phyloP scores from a whole-genome alignment of 2,113 vertebrate genomes.

The Carlito syrichta region DNA sequence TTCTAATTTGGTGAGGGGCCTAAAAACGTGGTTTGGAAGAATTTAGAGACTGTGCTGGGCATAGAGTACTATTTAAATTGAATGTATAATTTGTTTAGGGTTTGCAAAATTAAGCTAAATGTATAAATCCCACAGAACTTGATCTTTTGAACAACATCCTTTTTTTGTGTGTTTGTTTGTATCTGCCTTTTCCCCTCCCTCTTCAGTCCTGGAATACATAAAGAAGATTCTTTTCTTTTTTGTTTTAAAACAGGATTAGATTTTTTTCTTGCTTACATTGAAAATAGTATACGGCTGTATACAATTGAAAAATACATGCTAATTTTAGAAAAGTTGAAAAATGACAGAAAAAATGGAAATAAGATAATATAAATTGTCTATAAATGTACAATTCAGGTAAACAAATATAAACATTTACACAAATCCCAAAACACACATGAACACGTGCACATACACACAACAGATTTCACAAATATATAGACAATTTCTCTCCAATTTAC shows the following conservation, averaged over 20 bases:
- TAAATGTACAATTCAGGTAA: neutral
- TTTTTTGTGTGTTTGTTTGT: neutral
- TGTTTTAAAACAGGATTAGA: neutral
- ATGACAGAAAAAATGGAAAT: neutral
- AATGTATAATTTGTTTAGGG: neutral
- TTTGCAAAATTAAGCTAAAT: neutral
- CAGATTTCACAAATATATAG: neutral
- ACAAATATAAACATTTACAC: neutral
- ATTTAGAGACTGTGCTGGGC: neutral
- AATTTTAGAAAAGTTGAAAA: neutral
- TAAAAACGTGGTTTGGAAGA: conserved; percentile 28
- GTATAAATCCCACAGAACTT: neutral
- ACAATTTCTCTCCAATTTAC: neutral
- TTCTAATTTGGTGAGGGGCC: conserved; percentile 7
- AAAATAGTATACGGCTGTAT: neutral
- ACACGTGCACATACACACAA: neutral
- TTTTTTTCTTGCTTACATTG: neutral
- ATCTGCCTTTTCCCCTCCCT: neutral
- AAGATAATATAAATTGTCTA: neutral
- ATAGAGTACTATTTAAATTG: neutral
- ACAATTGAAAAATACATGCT: neutral
- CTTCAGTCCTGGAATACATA: neutral
- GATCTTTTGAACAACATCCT: neutral
- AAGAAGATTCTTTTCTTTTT: neutral
- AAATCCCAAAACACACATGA: neutral